Evolutionary conservation across 2,797 vertebrate species (phyloP), one percentile per base, ranked within the genome.

Genomic region (Monodelphis domestica): DNA sequence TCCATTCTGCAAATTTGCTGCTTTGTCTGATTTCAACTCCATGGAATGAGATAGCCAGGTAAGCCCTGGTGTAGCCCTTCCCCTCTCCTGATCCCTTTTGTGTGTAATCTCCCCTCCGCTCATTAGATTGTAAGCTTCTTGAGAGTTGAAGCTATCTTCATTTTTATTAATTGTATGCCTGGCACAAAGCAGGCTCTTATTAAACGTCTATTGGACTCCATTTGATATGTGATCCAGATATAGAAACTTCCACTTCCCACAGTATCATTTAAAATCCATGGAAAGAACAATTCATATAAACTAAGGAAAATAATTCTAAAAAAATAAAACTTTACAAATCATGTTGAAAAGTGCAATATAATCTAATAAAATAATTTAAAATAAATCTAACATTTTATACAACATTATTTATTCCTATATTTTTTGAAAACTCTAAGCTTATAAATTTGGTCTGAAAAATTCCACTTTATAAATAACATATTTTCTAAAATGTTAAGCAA

Each of bases 361-460:
- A 84, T 87, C 55, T 59, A 70, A 63, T 93, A 54, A 45, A 24
- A 87, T 51, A 24, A 5, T 55, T 54, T 29, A 55, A 24, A 54
- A 91, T 17, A 89, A 92, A 55, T 17, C n/a, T n/a, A 45, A 21
- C 4, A 87, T 55, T 94, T 93, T 88, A 88, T 57, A 94, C 6
- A 55, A 51, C 5, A 63, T 30, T 6, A 0, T 9, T 84, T 93
- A 33, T 63, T 9, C 87, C 57, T 2, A 3, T 2, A 50, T 9
- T 95, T 91, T 84, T 90, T 33, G 96, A 97, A 91, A 94, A 10
- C 45, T 92, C 93, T 95, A 92, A 90, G 12, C 1, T 91, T 45
- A 93, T 52, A 57, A 95, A 92, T 97, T 97, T 97, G 93, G 94
- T 98, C 95, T 95, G 91, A 96, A 87, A 91, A 95, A 63, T 91